Evolutionary conservation across 1,140 invertebrate species (phyloP).

Genomic region (Ceratoteleas bidentatus): DNA sequence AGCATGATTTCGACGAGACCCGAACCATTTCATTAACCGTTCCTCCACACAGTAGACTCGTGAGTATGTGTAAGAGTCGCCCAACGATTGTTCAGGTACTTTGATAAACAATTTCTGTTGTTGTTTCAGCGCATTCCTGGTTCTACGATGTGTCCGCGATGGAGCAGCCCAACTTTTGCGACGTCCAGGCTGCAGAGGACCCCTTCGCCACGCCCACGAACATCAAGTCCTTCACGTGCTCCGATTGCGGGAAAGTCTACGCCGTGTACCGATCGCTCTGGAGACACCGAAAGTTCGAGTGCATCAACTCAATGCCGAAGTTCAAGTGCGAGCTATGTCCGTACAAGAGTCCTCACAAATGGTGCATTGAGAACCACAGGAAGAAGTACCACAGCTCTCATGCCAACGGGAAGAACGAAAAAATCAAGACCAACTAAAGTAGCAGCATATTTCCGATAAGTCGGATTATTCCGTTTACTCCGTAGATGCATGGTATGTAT

Average conservation of each 20-base stretch:
- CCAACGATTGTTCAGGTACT: background rate
- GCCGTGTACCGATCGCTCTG: conserved; percentile 76
- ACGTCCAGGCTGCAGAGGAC: background rate
- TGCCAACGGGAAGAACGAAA: conserved; percentile 4
- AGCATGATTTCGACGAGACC: conserved; percentile 41
- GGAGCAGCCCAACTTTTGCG: conserved; percentile 11
- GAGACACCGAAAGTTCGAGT: conserved; percentile 80
- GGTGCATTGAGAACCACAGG: conserved; percentile 74
- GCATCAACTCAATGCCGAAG: conserved; percentile 73
- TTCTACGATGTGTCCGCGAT: conserved; percentile 22
- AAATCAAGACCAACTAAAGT: conserved; percentile 5
- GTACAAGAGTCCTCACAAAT: conserved; percentile 77
- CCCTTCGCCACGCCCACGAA: conserved; percentile 7
- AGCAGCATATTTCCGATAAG: no score
- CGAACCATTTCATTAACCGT: conserved; percentile 17
- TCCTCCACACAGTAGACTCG: conserved; percentile 7
- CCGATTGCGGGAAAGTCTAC: conserved; percentile 79
- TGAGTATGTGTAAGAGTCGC: conserved; percentile 17
- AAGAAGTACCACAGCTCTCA: conserved; percentile 65
- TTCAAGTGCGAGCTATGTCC: conserved; percentile 79
- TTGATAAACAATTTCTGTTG: conserved; percentile 16
- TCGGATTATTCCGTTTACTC: background rate
- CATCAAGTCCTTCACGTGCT: conserved; percentile 67
- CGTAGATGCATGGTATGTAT: no score
- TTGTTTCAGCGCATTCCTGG: conserved; percentile 50